These are phyloP conservation scores for Drosophila paramelanica DNA, from an alignment of 2,888 invertebrate genomes.

Conservation along the genomic window DNA sequence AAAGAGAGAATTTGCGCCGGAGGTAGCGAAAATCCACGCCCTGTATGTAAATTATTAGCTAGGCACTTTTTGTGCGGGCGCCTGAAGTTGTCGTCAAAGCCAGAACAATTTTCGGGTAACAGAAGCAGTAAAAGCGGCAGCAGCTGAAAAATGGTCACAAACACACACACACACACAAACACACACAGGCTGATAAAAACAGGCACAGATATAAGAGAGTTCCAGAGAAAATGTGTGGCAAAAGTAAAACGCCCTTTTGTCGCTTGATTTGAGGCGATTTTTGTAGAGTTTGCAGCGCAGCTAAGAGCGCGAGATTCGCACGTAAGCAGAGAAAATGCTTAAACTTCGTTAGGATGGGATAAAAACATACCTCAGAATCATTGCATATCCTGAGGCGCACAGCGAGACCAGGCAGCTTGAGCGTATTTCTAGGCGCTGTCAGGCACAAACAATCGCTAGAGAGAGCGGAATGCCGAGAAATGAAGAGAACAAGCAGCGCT, in stretches of 20 bases:
- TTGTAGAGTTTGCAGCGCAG: constrained; percentile 37
- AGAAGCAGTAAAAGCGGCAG: constrained; percentile 23
- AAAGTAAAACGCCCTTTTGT: constrained; percentile 78
- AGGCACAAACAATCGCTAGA: not conserved
- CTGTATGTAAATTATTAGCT: constrained; percentile 82
- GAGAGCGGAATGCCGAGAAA: not conserved
- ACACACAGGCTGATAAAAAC: constrained; percentile 22
- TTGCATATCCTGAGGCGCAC: constrained; percentile 16
- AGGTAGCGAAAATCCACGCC: constrained; percentile 80
- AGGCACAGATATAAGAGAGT: constrained; percentile 36
- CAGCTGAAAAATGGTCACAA: constrained; percentile 60
- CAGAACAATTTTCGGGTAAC: constrained; percentile 45
- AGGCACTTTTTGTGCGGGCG: constrained; percentile 74
- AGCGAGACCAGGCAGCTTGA: not conserved
- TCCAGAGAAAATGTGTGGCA: constrained; percentile 26
- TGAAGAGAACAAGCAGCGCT: constrained; percentile 21
- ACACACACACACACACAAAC: constrained; percentile 22
- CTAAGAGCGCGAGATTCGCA: constrained; percentile 27
- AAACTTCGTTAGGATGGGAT: not conserved
- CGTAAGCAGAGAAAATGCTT: not conserved
- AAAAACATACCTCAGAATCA: not conserved
- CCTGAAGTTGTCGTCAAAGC: constrained; percentile 69
- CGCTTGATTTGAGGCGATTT: constrained; percentile 20
- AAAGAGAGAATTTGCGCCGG: constrained; percentile 24
- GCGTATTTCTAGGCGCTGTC: constrained; percentile 9